Evolutionary conservation across 2,797 vertebrate species (phyloP).

Genomic region (Tapera naevia): DNA sequence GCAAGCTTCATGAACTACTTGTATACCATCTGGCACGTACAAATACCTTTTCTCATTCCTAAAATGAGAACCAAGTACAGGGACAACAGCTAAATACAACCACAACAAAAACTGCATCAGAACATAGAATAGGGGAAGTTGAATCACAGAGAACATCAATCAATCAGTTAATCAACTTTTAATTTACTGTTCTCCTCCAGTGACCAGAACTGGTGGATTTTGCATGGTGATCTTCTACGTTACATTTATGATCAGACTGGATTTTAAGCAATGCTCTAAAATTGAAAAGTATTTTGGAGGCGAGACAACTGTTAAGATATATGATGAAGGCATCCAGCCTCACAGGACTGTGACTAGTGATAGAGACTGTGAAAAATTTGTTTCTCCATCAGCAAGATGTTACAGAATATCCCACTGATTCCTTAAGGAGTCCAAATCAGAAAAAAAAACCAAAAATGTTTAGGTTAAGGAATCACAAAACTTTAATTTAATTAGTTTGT

Average conservation of each 20-base stretch:
- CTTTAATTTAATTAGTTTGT: not conserved
- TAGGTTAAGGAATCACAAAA: not conserved
- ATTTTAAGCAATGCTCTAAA: not conserved
- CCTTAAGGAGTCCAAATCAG: not conserved
- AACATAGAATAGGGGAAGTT: not conserved
- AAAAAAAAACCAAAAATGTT: too few species aligned
- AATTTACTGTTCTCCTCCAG: not conserved
- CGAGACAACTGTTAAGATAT: not conserved
- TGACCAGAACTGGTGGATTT: not conserved
- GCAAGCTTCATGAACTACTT: not conserved
- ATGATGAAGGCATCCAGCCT: not conserved
- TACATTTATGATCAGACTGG: not conserved
- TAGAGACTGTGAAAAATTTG: not conserved
- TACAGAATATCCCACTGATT: not conserved
- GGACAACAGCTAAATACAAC: not conserved
- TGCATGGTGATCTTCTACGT: accelerated
- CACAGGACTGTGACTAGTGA: not conserved
- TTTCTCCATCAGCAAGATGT: not conserved
- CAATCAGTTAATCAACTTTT: not conserved
- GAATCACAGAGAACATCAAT: not conserved
- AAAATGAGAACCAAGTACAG: not conserved
- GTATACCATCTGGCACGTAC: not conserved
- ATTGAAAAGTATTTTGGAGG: not conserved
- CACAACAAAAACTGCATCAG: not conserved
- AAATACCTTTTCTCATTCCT: not conserved